These are phyloP conservation scores for Eira barbara DNA, from an alignment of 2,113 vertebrate species.

Conservation along the genomic window DNA sequence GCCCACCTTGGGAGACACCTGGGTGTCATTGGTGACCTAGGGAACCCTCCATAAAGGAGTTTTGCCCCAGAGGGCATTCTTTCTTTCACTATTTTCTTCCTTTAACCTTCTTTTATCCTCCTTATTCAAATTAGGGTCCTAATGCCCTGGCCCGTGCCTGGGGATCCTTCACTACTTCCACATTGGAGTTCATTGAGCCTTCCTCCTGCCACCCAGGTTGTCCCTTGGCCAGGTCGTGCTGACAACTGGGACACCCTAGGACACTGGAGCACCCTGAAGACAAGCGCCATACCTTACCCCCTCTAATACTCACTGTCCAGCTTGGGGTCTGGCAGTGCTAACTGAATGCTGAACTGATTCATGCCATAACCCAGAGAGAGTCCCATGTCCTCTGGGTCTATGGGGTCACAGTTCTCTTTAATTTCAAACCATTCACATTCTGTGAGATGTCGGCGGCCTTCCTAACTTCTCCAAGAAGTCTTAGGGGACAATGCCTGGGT, in stretches of 20 bases:
- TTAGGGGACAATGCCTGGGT: not conserved
- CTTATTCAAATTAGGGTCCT: not conserved
- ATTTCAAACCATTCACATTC: not conserved
- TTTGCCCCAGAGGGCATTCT: not conserved
- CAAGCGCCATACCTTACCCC: not conserved
- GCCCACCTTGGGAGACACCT: not conserved
- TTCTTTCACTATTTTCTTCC: not conserved
- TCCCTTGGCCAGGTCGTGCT: not conserved
- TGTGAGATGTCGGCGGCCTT: not conserved
- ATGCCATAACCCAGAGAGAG: not conserved
- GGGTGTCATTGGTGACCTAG: not conserved
- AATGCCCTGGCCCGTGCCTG: not conserved
- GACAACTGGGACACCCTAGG: not conserved
- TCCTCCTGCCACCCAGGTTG: not conserved
- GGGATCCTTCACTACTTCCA: not conserved
- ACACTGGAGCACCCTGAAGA: not conserved
- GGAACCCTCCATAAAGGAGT: not conserved
- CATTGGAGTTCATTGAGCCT: not conserved
- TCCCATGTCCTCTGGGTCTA: not conserved
- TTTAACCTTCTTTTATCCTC: not conserved
- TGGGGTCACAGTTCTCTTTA: not conserved
- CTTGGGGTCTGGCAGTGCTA: fast-evolving
- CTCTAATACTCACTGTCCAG: not conserved
- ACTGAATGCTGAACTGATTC: too few species aligned
- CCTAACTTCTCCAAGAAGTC: not conserved